Evolutionary conservation across 2,113 vertebrate genomes (phyloP), one percentile per base, ranked within the genome.

Genomic region (Heteronetta atricapilla): DNA sequence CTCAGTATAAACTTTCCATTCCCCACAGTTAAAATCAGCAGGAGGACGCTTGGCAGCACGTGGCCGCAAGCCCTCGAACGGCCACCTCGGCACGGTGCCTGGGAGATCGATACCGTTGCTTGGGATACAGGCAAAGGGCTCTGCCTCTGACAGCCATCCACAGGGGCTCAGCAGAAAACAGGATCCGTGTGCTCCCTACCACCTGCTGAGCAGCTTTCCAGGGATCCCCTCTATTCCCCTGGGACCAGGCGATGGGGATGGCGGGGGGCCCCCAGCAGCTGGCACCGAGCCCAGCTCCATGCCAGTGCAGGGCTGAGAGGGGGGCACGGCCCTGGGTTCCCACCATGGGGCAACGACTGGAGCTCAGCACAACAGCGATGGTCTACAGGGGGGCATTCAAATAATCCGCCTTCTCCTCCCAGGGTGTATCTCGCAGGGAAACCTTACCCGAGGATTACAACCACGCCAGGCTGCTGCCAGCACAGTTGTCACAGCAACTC

Each of bases 151-250:
- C 78, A 76, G 10, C 63, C 13, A 73, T 10, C 63, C 13, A 0
- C 2, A 0, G 67, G 44, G 22, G 34, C 67, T 63, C 34, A 4
- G 87, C 13, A 3, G 74, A 40, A 55, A 53, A 26, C 0, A 3
- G 59, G 78, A 70, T 34, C 42, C 22, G 12, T 36, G 3, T 16
- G n/a, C n/a, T 42, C 72, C 68, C 85, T 4, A 10, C 88, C 77
- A 77, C 48, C 75, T 33, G 42, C 63, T 48, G 66, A 46, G 88
- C 82, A 69, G 87, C 82, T 86, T 88, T 89, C 89, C 93, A 94
- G 64, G 82, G 93, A 93, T 86, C 85, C 52, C 70, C 79, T 52
- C 0, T 38, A 48, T 67, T 91, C 89, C 67, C 4, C 28, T 29
- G 63, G 93, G 89, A 92, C 70, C 89, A 33, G 80, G 8, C 46